Evolutionary conservation across 2,797 vertebrate genomes (phyloP), one percentile per base, ranked within the genome.

Genomic region (Tapirus indicus): DNA sequence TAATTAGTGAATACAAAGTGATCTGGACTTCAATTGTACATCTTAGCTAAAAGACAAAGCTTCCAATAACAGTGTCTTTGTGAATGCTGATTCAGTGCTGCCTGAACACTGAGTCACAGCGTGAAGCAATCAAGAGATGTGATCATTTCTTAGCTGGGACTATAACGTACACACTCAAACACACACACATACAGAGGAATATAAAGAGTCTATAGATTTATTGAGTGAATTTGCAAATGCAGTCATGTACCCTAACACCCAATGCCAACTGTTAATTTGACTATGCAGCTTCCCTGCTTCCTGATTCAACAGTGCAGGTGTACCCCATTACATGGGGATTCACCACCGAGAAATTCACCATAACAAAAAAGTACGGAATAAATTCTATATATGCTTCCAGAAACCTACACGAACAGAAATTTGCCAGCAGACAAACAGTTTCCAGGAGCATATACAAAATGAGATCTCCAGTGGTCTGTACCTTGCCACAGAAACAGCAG

Each of bases 391-490:
- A 77, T 74, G 27, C 25, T 79, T 97, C 90, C 83, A 90, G 75
- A 94, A 97, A 49, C 32, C n/a, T 94, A 94, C 60, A 82, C 35
- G 71, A 97, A 91, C 49, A 72, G 44, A 96, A 95, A 91, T 72
- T 91, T 97, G 79, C 86, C 86, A 97, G 60, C 78, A 97, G 66
- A 93, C 13, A 49, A 60, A 16, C 77, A 62, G 60, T 77, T 97
- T 97, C 79, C 71, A 96, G 96, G 80, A 93, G 56, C n/a, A 95
- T 75, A 88, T 92, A 94, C 86, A 97, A 96, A 98, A 97, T 69
- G 80, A 77, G 41, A 95, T 85, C 66, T 97, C 92, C 80, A 89
- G 84, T 92, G 94, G 41, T 93, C 94, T 97, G 35, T 95, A 92
- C 41, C 38, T 92, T 96, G 79, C 92, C 89, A 97, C 47, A 20